Base-by-base conservation (phyloP, 1,140 invertebrate genomes). In the Trinorchestia longiramus region DNA sequence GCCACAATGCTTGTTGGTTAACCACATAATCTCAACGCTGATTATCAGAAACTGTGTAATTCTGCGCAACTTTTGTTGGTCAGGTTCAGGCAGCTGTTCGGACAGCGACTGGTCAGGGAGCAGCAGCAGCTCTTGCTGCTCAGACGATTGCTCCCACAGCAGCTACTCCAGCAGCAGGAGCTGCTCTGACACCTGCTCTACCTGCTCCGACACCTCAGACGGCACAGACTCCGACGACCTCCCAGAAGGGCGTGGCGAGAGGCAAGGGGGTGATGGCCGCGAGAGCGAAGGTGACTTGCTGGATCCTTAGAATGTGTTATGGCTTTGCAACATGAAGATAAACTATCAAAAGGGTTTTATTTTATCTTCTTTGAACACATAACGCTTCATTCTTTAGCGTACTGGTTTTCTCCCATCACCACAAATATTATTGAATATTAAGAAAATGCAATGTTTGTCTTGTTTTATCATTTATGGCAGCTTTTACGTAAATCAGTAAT, bases 41-140 rank as follows among this genome's bases (percentile, higher is more conserved):
- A 42, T 36, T 90, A 90, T 90, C 28, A 42, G 36, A 36, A 8
- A n/a, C 36, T 8, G 36, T 42, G 3, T 90, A 90, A 42, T 3
- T 11, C 8, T 4, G 0, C 36, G 3, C 15, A 4, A 90, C 88
- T 11, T 41, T 90, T 42, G 43, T 42, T 4, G 4, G 6, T 90
- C 88, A 90, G 88, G 92, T 45, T 94, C 92, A 15, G 92, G 92
- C 1, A 94, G 92, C 44, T 44, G 44, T 40, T 94, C 92, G 0
- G 43, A 40, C 43, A 94, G 92, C 92, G 44, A 43, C 4, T 45
- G 44, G 41, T 45, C 43, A 6, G 92, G 92, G 28, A 94, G 92
- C 92, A 94, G 90, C 47, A 53, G 90, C 90, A 43, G 90, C 43
- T 94, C 92, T 0, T 94, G 92, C 92, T 94, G 92, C 44, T 43